Evolutionary conservation across 1,140 invertebrate species (phyloP).

Genomic region (Drosophila dunni): DNA sequence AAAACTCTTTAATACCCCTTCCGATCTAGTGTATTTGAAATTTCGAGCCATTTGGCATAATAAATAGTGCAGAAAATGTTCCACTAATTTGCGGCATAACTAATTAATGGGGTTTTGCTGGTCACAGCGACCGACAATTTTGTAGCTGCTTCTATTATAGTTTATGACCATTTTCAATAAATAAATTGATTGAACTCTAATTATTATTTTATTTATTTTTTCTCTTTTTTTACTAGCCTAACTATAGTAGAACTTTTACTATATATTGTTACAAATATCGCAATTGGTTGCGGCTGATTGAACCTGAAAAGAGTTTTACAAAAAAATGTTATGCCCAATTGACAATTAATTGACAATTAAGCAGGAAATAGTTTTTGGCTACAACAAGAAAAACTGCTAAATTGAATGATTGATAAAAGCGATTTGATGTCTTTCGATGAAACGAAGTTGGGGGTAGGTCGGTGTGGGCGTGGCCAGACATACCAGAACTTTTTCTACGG

Average conservation of each 20-base stretch:
- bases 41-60: constrained; percentile 20
- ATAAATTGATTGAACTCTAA: constrained; percentile 72
- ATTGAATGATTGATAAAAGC: constrained; percentile 79
- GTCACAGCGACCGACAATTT: constrained; percentile 29
- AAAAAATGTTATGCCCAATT: constrained; percentile 62
- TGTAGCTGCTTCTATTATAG: constrained; percentile 17
- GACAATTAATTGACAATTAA: constrained; percentile 82
- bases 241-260: not conserved
- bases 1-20: not conserved
- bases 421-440: constrained; percentile 29
- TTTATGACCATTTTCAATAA: constrained; percentile 50
- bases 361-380: constrained; percentile 73
- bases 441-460: not conserved
- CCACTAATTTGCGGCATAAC: constrained; percentile 77
- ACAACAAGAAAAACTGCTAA: constrained; percentile 51
- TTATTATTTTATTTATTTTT: constrained; percentile 37
- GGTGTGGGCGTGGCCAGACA: constrained; percentile 26
- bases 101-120: constrained; percentile 70
- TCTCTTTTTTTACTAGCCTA: not conserved
- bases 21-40: constrained; percentile 7
- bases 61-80: constrained; percentile 49
- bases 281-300: constrained; percentile 71
- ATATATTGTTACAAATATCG: constrained; percentile 5
- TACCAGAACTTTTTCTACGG: constrained; percentile 31
- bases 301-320: constrained; percentile 45